phyloP scores from a whole-genome alignment of 2,888 invertebrate species.

The Bhutanitis thaidina region DNA sequence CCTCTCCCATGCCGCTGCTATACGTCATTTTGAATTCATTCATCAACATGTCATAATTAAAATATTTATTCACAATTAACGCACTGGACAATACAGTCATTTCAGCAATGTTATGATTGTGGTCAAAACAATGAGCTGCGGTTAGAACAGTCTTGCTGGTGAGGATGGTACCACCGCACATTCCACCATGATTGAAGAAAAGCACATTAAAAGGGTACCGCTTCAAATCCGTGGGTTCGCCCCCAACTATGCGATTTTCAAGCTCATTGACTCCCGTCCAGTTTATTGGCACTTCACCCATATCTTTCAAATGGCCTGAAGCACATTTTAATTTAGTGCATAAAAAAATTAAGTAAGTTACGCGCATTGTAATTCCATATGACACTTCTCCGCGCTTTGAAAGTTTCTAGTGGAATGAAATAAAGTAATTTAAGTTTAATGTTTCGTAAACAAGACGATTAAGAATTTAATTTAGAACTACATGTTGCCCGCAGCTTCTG shows the following conservation, averaged over 20 bases:
- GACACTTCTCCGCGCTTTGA: not conserved
- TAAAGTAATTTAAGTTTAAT: conserved; percentile 3
- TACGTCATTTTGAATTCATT: too few species aligned
- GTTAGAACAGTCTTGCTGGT: conserved; percentile 39
- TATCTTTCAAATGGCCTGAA: conserved; percentile 35
- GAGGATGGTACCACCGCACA: conserved; percentile 40
- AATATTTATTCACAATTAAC: conserved; percentile 1
- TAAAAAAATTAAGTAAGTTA: not conserved
- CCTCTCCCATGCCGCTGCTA: too few species aligned
- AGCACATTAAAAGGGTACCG: conserved; percentile 36
- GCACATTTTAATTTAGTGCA: conserved; percentile 7
- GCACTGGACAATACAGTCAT: conserved; percentile 42
- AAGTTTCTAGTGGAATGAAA: not conserved
- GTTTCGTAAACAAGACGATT: not conserved
- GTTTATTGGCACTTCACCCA: conserved; percentile 30
- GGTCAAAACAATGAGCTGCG: conserved; percentile 44
- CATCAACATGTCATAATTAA: too few species aligned
- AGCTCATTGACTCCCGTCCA: conserved; percentile 23
- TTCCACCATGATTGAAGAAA: conserved; percentile 36
- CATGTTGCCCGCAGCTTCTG: too few species aligned
- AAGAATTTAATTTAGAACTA: not conserved
- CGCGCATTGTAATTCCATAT: not conserved
- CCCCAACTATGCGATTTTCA: conserved; percentile 32
- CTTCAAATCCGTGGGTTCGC: conserved; percentile 24
- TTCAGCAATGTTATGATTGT: conserved; percentile 34